A percentile compares a stretch with the other conserved stretches of the same genome.
phyloP scores from a whole-genome alignment of 2,888 invertebrate genomes.

The Carterocephalus palaemon region DNA sequence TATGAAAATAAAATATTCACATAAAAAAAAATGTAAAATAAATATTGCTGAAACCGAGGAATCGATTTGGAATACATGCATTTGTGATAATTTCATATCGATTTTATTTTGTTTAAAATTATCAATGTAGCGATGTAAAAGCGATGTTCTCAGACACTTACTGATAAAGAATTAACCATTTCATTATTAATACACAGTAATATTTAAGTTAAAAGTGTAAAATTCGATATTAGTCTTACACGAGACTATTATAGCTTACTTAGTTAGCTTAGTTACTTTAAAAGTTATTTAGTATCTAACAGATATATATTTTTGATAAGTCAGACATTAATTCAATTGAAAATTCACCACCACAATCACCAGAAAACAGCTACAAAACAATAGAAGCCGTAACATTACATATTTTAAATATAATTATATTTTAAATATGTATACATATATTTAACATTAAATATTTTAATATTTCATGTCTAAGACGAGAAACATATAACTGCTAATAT shows the following conservation, averaged over 20 bases:
- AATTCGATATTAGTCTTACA: constrained; percentile 22
- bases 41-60: no score
- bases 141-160: constrained; percentile 1
- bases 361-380: no score
- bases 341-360: constrained; percentile 7
- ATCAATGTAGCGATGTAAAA: constrained; percentile 11
- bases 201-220: constrained; percentile 20
- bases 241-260: constrained; percentile 13
- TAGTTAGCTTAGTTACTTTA: constrained; percentile 6
- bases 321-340: constrained; percentile 15
- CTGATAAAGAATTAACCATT: constrained; percentile 4
- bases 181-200: neutral
- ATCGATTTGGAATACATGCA: no score
- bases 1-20: no score
- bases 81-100: no score
- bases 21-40: no score
- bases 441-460: constrained; percentile 6
- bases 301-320: constrained; percentile 5
- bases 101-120: no score
- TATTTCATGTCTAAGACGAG: constrained; percentile 15
- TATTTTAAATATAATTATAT: neutral
- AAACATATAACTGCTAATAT: constrained; percentile 8
- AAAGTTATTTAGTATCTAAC: neutral
- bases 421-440: constrained; percentile 5
- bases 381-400: no score